These are phyloP conservation scores for Drosophila busckii DNA, from an alignment of 1,140 invertebrate species.

Conservation along the genomic window DNA sequence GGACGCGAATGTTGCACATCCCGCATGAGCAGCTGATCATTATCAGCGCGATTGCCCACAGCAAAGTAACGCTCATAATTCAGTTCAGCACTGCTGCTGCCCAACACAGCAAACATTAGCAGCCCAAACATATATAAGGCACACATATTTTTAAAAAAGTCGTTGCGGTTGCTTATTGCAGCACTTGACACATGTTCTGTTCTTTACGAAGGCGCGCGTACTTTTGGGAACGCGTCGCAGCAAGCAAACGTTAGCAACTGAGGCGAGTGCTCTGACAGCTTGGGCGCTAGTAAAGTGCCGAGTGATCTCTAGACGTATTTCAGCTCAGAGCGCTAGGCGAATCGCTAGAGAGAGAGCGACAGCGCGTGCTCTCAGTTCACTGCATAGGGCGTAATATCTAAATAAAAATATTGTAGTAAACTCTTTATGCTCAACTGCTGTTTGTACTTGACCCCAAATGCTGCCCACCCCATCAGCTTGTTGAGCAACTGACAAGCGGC, in stretches of 20 bases:
- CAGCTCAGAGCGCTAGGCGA: background rate
- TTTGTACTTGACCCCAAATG: conserved; percentile 20
- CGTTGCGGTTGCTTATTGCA: too few relatives aligned
- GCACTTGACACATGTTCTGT: conserved; percentile 27
- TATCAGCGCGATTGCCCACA: conserved; percentile 41
- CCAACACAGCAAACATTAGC: too few relatives aligned
- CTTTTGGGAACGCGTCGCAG: conserved; percentile 42
- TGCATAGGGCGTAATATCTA: too few relatives aligned
- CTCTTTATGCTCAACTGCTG: too few relatives aligned
- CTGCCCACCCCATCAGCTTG: background rate
- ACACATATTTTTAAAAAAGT: too few relatives aligned
- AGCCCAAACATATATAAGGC: too few relatives aligned
- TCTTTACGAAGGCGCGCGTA: background rate
- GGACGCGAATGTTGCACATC: conserved; percentile 56
- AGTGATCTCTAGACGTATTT: background rate
- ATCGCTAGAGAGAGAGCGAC: background rate
- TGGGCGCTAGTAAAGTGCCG: too few relatives aligned
- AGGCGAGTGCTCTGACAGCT: conserved; percentile 10
- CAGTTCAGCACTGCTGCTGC: conserved; percentile 16
- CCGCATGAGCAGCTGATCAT: conserved; percentile 63
- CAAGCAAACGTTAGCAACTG: conserved; percentile 62
- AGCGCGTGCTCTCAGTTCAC: too few relatives aligned
- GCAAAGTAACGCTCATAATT: conserved; percentile 36
- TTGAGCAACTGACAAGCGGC: background rate
- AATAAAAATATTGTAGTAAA: too few relatives aligned